Evolutionary conservation across 2,113 vertebrate species (phyloP).

Genomic region (Ciconia boyciana): DNA sequence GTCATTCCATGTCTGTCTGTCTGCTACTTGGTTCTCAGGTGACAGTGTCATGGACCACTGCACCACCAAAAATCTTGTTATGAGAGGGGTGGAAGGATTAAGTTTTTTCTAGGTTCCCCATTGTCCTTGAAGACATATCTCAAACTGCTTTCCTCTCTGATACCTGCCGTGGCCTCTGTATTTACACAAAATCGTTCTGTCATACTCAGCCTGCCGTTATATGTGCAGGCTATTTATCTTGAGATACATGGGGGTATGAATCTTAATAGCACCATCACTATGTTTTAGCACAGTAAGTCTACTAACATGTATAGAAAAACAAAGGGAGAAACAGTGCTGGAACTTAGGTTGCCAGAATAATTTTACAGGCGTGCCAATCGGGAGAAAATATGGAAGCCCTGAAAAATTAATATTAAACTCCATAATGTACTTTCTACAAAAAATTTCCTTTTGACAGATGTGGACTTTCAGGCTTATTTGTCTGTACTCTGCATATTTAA

Average conservation of each 20-base stretch:
- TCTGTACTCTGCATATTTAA: background rate
- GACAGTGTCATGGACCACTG: background rate
- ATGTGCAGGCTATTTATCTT: background rate
- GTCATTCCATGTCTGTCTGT: background rate
- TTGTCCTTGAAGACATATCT: background rate
- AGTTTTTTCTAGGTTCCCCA: background rate
- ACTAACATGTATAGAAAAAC: background rate
- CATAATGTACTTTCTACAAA: background rate
- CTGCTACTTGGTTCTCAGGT: background rate
- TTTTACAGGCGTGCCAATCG: background rate
- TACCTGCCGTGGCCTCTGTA: background rate
- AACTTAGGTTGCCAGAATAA: background rate
- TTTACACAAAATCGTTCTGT: background rate
- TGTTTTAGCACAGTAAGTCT: background rate
- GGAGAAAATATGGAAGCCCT: background rate
- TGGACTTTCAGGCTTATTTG: background rate
- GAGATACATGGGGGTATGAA: background rate
- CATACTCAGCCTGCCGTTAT: background rate
- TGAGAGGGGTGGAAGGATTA: background rate
- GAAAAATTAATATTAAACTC: background rate
- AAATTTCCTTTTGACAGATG: background rate
- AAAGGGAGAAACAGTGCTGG: background rate
- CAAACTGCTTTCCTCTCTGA: background rate
- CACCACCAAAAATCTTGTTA: background rate
- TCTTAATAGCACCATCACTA: background rate